Conservation (phyloP, 2,113 vertebrate genomes). For the Echinops telfairi region DNA sequence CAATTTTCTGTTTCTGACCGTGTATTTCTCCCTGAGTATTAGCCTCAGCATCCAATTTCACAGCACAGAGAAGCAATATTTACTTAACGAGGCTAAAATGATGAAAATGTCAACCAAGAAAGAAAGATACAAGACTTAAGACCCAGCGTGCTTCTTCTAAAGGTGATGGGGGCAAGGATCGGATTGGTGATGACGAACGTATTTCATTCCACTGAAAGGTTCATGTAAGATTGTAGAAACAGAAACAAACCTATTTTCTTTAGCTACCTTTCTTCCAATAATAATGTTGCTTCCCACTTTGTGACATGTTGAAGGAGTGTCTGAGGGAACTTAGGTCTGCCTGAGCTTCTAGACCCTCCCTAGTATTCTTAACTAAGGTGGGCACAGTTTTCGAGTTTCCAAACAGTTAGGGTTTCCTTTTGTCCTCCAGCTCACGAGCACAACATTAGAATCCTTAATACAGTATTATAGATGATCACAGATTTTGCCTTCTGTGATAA, state of each 20-base stretch:
- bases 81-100: conserved; percentile 48
- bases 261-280: neutral
- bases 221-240: neutral
- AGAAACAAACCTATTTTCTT: neutral
- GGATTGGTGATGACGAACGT: neutral
- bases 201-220: neutral
- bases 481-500: neutral
- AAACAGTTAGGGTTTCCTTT: neutral
- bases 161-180: neutral
- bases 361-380: neutral
- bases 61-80: conserved; percentile 19
- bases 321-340: neutral
- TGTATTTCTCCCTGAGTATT: conserved; percentile 26
- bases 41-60: neutral
- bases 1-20: conserved; percentile 20
- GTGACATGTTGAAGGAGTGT: neutral
- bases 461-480: neutral
- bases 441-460: neutral
- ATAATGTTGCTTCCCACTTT: neutral
- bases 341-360: neutral
- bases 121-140: neutral
- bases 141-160: neutral
- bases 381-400: accelerated
- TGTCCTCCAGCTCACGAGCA: neutral
- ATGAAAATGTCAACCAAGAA: conserved; percentile 18